Percentiles rank a stretch among this genome's conserved stretches.
Conservation (phyloP, 2,113 vertebrate genomes). For the Heliornis fulica region DNA sequence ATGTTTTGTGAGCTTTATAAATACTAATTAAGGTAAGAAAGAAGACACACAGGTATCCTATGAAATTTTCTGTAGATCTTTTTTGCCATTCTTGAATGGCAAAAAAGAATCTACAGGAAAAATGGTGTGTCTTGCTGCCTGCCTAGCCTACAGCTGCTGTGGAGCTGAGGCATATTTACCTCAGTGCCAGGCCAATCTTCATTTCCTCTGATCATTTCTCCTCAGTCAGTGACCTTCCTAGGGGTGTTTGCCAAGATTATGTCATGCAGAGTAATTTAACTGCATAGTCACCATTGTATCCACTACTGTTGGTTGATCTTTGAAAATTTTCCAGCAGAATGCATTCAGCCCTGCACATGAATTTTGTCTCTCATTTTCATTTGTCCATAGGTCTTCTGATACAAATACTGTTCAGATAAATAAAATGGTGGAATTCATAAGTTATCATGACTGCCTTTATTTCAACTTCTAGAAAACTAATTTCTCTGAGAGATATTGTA, state of each 20-base stretch:
- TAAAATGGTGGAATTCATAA: not conserved
- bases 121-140: not conserved
- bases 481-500: not conserved
- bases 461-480: not conserved
- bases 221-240: not conserved
- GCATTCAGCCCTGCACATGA: not conserved
- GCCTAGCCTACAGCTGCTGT: not conserved
- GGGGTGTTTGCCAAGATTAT: not conserved
- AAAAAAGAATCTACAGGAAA: too few species aligned
- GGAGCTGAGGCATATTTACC: not conserved
- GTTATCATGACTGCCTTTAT: not conserved
- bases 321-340: not conserved
- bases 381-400: not conserved
- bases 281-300: not conserved
- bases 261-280: not conserved
- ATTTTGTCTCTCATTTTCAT: not conserved
- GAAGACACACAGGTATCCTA: not conserved
- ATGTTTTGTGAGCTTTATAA: not conserved
- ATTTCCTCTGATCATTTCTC: not conserved
- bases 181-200: not conserved
- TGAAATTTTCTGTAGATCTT: not conserved
- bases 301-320: not conserved
- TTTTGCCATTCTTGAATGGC: not conserved
- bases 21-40: not conserved
- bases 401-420: not conserved